Percentiles rank a stretch among this genome's conserved stretches.
Conservation (phyloP, 2,797 vertebrate genomes). For the Dermochelys coriacea region DNA sequence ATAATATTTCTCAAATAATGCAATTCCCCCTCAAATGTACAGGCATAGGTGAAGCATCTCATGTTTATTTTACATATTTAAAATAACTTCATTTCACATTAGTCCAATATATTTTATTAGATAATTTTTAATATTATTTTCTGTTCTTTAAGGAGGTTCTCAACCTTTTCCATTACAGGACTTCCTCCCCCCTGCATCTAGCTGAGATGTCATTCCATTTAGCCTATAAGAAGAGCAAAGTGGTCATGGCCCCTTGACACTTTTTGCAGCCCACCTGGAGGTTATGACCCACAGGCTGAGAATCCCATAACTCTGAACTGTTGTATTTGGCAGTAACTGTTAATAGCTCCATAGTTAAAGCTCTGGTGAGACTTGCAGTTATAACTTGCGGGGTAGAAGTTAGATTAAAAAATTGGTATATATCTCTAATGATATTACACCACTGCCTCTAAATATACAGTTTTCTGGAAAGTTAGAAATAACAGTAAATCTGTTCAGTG, state of each 20-base stretch:
- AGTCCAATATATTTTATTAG: neutral
- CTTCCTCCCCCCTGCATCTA: neutral
- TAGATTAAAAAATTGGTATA: neutral
- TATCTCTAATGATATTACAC: neutral
- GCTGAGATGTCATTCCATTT: neutral
- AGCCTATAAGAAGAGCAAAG: neutral
- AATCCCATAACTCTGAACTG: neutral
- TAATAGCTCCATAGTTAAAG: neutral
- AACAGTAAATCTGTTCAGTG: neutral
- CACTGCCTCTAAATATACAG: neutral
- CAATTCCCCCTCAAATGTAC: neutral
- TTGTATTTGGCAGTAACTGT: neutral
- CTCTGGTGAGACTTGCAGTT: neutral
- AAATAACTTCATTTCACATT: neutral
- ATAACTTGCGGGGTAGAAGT: neutral
- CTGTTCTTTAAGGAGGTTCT: neutral
- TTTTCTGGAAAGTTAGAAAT: neutral
- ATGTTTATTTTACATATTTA: neutral
- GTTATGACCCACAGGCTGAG: neutral
- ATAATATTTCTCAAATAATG: neutral
- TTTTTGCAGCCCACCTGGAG: neutral
- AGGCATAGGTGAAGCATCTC: neutral
- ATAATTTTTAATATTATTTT: neutral
- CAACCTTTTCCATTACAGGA: neutral
- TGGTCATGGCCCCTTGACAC: neutral